phyloP scores from a whole-genome alignment of 2,888 invertebrate genomes.

The Cantharis lateralis region DNA sequence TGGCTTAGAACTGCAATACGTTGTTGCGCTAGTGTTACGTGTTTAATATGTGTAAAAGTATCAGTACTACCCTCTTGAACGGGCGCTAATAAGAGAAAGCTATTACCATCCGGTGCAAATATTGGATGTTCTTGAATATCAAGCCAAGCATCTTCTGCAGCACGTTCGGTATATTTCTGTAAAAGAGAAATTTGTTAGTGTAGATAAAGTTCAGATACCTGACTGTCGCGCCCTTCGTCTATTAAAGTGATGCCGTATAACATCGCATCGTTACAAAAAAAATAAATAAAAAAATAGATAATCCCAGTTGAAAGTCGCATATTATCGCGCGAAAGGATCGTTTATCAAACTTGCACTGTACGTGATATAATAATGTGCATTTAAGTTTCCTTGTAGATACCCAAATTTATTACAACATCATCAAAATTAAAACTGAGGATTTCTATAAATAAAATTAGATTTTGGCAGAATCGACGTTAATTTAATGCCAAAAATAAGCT shows the following conservation, averaged over 20 bases:
- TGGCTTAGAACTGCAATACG: slow-evolving; percentile 85
- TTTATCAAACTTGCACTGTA: background rate
- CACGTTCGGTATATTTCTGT: slow-evolving; percentile 81
- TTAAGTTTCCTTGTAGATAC: background rate
- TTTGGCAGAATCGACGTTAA: background rate
- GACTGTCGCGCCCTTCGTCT: background rate
- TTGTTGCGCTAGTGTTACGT: slow-evolving; percentile 80
- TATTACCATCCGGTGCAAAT: slow-evolving; percentile 82
- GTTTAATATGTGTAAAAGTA: slow-evolving; percentile 87
- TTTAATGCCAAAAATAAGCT: background rate
- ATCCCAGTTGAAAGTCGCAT: background rate
- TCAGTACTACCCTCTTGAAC: slow-evolving; percentile 85
- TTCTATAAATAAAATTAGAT: background rate
- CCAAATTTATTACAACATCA: background rate
- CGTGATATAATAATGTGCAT: background rate
- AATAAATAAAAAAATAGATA: background rate
- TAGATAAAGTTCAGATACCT: background rate
- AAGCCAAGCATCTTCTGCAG: slow-evolving; percentile 83
- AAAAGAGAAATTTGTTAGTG: slow-evolving; percentile 9
- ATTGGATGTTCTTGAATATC: slow-evolving; percentile 84
- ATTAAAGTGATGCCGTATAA: background rate
- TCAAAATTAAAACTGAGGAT: background rate
- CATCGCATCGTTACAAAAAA: background rate
- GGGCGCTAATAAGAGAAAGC: slow-evolving; percentile 79
- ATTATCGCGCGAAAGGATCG: background rate